These are phyloP conservation scores for Larimichthys polyactis DNA, from an alignment of 2,113 vertebrate genomes.

Conservation along the genomic window DNA sequence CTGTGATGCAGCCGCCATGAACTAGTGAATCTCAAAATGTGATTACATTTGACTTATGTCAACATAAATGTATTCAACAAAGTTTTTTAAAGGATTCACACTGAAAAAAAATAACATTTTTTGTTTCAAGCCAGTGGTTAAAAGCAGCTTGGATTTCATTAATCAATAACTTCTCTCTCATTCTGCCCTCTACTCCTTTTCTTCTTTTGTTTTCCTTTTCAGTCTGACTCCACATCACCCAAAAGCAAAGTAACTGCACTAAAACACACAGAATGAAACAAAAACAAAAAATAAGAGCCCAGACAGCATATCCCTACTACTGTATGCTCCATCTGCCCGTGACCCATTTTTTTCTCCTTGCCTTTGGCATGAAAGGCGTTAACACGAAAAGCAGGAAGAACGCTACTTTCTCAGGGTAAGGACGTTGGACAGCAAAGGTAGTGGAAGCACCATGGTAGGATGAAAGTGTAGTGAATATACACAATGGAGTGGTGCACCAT, in stretches of 20 bases:
- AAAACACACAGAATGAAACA: conserved; percentile 20
- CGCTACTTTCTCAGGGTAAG: conserved; percentile 51
- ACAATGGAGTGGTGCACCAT: conserved; percentile 34
- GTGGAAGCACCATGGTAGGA: conserved; percentile 20
- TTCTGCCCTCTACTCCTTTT: conserved; percentile 1
- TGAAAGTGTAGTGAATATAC: conserved; percentile 37
- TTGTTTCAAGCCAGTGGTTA: neutral
- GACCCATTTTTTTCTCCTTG: conserved; percentile 73
- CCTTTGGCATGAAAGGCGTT: conserved; percentile 54
- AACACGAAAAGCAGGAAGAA: conserved; percentile 41
- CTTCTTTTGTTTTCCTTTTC: conserved; percentile 13
- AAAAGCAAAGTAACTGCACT: conserved; percentile 13
- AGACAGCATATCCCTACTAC: conserved; percentile 24
- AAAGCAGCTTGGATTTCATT: conserved; percentile 23
- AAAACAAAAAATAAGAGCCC: conserved; percentile 13
- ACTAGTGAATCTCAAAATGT: neutral
- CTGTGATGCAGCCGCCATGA: neutral
- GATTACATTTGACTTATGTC: neutral
- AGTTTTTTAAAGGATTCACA: neutral
- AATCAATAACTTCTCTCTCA: conserved; percentile 31
- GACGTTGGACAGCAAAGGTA: conserved; percentile 25
- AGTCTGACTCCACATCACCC: neutral
- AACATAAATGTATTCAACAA: neutral
- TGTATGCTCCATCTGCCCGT: conserved; percentile 54
- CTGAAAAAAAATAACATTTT: neutral